Percentiles rank a stretch among this genome's conserved stretches.
Conservation (phyloP, 2,113 vertebrate genomes). For the Hemicordylus capensis region DNA sequence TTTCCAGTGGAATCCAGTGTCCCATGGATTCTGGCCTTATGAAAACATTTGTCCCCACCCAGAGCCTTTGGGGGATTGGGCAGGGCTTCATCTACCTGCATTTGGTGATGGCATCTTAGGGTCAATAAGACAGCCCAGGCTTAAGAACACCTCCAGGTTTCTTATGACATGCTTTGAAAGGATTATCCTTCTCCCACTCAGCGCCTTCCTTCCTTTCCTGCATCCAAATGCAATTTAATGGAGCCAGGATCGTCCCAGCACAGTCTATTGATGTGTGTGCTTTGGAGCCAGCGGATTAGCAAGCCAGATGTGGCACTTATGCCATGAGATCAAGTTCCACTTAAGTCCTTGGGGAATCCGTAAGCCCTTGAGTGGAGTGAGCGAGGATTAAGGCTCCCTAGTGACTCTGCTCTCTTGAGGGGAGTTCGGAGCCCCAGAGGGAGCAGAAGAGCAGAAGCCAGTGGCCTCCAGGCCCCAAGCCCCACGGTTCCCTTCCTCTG, state of each 20-base stretch:
- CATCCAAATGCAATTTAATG: background rate
- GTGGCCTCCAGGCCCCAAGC: background rate
- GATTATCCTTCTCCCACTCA: background rate
- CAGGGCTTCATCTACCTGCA: accelerated
- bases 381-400: background rate
- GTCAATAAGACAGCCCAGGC: background rate
- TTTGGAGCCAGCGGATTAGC: background rate
- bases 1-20: too few relatives aligned
- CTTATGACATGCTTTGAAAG: accelerated
- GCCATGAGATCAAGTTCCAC: background rate
- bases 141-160: accelerated
- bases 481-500: too few relatives aligned
- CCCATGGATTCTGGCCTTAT: background rate
- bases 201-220: background rate
- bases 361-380: background rate
- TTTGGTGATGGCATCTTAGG: background rate
- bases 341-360: background rate
- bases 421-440: background rate
- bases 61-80: background rate
- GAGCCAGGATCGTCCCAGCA: accelerated
- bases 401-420: background rate
- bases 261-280: background rate
- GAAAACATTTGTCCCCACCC: background rate
- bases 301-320: accelerated
- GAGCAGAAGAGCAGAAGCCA: background rate